A percentile compares a stretch with the other conserved stretches of the same genome.
These are phyloP conservation scores for Dendronephthya gigantea DNA, from an alignment of 64 coral and sea anemone genomes.

Conservation along the genomic window DNA sequence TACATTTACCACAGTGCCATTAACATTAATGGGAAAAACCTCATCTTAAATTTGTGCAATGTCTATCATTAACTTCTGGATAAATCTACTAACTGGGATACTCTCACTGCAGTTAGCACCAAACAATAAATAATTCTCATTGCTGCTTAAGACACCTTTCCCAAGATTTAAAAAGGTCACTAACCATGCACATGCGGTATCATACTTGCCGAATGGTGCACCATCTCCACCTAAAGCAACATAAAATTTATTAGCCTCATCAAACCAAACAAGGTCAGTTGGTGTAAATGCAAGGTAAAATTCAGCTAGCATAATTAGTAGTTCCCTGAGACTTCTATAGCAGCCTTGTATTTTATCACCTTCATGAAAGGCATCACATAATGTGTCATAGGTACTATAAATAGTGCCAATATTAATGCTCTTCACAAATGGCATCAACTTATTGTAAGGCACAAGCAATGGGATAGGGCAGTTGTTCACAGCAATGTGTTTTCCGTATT, in stretches of 20 bases:
- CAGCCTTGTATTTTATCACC: constrained; percentile 4
- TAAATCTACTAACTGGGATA: background rate
- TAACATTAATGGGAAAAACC: background rate
- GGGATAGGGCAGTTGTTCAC: background rate
- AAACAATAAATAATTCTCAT: background rate
- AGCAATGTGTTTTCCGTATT: background rate
- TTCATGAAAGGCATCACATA: background rate
- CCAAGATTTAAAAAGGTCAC: background rate
- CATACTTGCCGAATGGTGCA: background rate
- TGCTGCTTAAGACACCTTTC: background rate
- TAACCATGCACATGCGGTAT: background rate
- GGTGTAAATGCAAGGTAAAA: background rate
- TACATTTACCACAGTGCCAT: background rate
- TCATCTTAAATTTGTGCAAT: background rate
- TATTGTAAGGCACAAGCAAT: background rate
- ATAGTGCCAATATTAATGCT: background rate
- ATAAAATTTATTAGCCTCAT: background rate
- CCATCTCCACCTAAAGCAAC: background rate
- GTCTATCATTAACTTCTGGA: background rate
- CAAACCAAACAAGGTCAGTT: background rate
- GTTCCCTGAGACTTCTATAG: background rate
- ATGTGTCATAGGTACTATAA: background rate
- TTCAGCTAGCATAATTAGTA: constrained; percentile 10
- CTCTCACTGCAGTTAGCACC: background rate
- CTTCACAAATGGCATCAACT: background rate